Evolutionary conservation across 2,888 invertebrate genomes (phyloP), one percentile per base, ranked within the genome.

Genomic region (Nomada ruficornis): DNA sequence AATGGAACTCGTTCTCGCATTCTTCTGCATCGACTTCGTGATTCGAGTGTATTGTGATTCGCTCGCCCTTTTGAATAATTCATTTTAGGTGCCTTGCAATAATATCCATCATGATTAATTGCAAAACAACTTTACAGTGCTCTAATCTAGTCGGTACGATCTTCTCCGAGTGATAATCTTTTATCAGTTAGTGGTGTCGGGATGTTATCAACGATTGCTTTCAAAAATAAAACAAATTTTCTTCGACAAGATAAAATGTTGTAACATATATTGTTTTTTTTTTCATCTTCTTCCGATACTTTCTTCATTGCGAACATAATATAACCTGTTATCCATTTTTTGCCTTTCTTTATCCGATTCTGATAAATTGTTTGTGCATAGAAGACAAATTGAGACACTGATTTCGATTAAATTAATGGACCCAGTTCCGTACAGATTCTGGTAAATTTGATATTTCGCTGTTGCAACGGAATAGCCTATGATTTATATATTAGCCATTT

Each of bases 1-100:
- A 62, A 62, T 72, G 80, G 80, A 79, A 68, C 72, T 80, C 62
- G 80, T 80, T 79, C 80, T 79, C 62, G 65, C 71, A 80, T 80
- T 78, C 65, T 70, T 80, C 55, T 65, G 36, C 54, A 79, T 77
- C 78, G 78, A 23, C 47, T 7, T 18, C 18, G 13, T 13, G 59
- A 59, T 79, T 67, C 62, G 20, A 62, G 20, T 26, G 57, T 63
- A 52, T 67, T 26, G 63, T 63, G 47, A 20, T 42, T 20, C 15
- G 15, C 57, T 55, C 62, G 71, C 62, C n/a, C 26, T 26, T 44
- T 23, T 80, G 72, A 80, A 80, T 79, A 71, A 80, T 80, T 80
- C 72, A 80, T 80, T 63, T 77, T 80, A 7, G 52, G 29, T 11
- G 11, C 29, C 57, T 42, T 42, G 67, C 29, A 68, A 74, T 68